phyloP scores from a whole-genome alignment of 1,140 invertebrate species.

The Drosophila novamexicana region DNA sequence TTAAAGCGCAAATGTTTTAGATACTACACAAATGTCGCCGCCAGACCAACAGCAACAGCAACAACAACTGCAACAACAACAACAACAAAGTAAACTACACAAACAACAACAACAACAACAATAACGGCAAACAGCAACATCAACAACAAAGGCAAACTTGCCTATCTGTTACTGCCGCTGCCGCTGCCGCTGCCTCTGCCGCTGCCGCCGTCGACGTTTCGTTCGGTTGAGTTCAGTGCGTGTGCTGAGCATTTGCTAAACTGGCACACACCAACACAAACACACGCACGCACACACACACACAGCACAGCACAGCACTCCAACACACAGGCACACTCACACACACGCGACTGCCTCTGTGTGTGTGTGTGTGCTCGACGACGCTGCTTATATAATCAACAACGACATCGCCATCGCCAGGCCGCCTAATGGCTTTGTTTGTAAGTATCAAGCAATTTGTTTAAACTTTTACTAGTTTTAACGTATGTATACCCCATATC shows the following conservation, averaged over 20 bases:
- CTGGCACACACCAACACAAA: constrained; percentile 67
- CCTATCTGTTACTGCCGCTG: constrained; percentile 56
- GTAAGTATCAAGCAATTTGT: constrained; percentile 76
- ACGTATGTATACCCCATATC: background rate
- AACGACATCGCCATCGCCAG: constrained; percentile 30
- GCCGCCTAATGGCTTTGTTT: constrained; percentile 73
- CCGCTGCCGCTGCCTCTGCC: constrained; percentile 5
- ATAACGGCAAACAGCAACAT: constrained; percentile 31
- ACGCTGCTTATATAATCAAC: constrained; percentile 71
- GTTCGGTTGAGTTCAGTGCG: constrained; percentile 57
- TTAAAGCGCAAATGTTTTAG: constrained; percentile 83
- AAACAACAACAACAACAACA: constrained; percentile 21
- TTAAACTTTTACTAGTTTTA: constrained; percentile 55
- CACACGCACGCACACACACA: constrained; percentile 32
- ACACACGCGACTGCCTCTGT: constrained; percentile 24
- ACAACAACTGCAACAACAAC: constrained; percentile 20
- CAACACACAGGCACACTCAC: constrained; percentile 21
- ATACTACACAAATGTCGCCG: constrained; percentile 73
- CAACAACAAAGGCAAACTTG: constrained; percentile 73
- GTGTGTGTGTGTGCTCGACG: constrained; percentile 22
- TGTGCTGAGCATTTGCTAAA: constrained; percentile 77
- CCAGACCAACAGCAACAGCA: constrained; percentile 26
- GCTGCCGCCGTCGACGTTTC: constrained; percentile 30
- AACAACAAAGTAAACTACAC: constrained; percentile 13
- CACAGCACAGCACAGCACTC: constrained; percentile 15